These are phyloP conservation scores for Abrostola triplasia DNA, from an alignment of 2,888 invertebrate genomes.

Conservation along the genomic window DNA sequence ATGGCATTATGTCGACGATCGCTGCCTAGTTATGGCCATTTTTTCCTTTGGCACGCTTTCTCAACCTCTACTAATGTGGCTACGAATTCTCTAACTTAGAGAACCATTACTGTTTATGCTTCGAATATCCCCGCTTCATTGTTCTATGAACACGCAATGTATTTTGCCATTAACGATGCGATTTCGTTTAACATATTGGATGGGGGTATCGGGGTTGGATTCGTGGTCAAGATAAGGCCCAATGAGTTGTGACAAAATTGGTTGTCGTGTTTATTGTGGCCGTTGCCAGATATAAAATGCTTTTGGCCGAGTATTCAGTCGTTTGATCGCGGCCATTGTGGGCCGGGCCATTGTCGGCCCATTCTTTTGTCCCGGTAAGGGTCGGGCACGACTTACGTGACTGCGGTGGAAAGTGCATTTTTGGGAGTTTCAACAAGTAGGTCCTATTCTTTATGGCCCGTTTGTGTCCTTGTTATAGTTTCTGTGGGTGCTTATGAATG, in stretches of 20 bases:
- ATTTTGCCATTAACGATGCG: conserved; percentile 18
- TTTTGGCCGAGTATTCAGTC: conserved; percentile 54
- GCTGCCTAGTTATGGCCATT: conserved; percentile 57
- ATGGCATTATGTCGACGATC: conserved; percentile 67
- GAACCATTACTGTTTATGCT: conserved; percentile 45
- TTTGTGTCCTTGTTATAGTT: conserved; percentile 12
- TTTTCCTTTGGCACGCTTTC: conserved; percentile 64
- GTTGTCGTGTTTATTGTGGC: conserved; percentile 72
- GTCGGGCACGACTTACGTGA: conserved; percentile 36
- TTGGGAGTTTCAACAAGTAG: conserved; percentile 39
- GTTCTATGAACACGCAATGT: conserved; percentile 47
- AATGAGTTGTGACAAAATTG: conserved; percentile 79
- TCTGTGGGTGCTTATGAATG: conserved; percentile 7
- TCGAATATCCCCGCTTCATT: background rate
- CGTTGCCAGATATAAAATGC: conserved; percentile 65
- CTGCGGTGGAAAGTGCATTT: conserved; percentile 46
- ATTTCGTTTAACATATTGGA: conserved; percentile 31
- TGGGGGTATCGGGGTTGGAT: conserved; percentile 36
- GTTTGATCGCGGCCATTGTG: conserved; percentile 46
- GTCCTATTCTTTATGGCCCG: conserved; percentile 13
- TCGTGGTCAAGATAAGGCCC: conserved; percentile 73
- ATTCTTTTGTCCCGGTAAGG: conserved; percentile 37
- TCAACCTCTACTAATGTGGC: conserved; percentile 37
- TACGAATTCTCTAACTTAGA: conserved; percentile 19
- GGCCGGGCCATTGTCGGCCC: conserved; percentile 39